These are phyloP conservation scores for Gouania willdenowi DNA, from an alignment of 2,797 vertebrate genomes.

Conservation along the genomic window DNA sequence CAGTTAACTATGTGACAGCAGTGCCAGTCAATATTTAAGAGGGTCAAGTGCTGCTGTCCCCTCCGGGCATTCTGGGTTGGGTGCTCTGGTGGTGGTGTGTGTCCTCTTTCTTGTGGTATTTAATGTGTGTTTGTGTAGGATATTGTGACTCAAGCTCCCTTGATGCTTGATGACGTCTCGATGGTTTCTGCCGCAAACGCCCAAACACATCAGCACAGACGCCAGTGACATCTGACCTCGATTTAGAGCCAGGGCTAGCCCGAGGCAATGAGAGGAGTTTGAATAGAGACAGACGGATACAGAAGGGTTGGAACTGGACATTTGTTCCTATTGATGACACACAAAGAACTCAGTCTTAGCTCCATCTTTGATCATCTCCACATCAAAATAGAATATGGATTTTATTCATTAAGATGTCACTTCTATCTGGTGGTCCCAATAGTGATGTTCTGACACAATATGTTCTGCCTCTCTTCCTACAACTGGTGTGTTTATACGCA, in stretches of 20 bases:
- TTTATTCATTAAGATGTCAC: constrained; percentile 25
- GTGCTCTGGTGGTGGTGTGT: constrained; percentile 13
- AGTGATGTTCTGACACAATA: constrained; percentile 28
- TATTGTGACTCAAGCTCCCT: constrained; percentile 12
- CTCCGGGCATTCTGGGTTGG: constrained; percentile 22
- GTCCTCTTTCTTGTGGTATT: constrained; percentile 29
- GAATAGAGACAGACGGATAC: constrained; percentile 31
- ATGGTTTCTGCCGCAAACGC: neutral
- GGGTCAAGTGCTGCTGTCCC: constrained; percentile 54
- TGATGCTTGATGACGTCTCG: constrained; percentile 17
- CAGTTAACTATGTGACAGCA: constrained; percentile 28
- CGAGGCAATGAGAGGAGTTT: constrained; percentile 52
- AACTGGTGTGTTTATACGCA: constrained; percentile 2
- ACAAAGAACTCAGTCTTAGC: constrained; percentile 48
- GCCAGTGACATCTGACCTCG: constrained; percentile 56
- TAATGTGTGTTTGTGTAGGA: constrained; percentile 16
- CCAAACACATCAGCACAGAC: constrained; percentile 7
- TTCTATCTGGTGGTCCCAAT: constrained; percentile 38
- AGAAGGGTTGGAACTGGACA: constrained; percentile 45
- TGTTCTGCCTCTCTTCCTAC: constrained; percentile 1
- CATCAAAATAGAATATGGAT: constrained; percentile 19
- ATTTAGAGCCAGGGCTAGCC: constrained; percentile 51
- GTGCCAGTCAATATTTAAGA: constrained; percentile 68
- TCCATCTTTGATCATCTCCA: constrained; percentile 33
- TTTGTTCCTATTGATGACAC: constrained; percentile 51